Evolutionary conservation across 1,140 invertebrate species (phyloP), one percentile per base, ranked within the genome.

Genomic region (Drosophila ercepeae): DNA sequence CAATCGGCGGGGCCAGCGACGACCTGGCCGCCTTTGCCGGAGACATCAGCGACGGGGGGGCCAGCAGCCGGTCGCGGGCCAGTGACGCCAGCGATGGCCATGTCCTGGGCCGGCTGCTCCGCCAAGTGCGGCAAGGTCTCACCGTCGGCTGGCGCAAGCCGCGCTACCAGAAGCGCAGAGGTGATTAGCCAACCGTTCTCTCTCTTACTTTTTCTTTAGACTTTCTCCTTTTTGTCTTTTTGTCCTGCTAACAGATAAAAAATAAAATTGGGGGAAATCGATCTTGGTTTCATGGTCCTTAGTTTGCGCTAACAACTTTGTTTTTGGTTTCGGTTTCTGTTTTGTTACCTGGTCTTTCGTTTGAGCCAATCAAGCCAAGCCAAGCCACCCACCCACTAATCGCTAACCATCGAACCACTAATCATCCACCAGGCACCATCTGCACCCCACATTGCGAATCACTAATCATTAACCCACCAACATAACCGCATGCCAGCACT

Each of bases 141-240:
- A 88, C 90, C 18, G 76, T 88, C 14, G 89, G 82, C 25, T 91
- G 90, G 90, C 90, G 90, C 9, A 91, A 90, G 50, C 86, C 86
- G 29, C 89, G 90, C 49, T 79, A 90, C 68, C 83, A 91, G 59
- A 89, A 89, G 75, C 89, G 89, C 50, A 89, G 90, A 91, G 90
- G 90, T 91, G 90, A 91, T 58, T 78, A 78, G 63, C 49, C 49
- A 57, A 72, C 75, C 49, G 60, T 36, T 69, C 49, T 69, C 42
- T 59, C 65, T 48, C 76, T 55, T 70, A 44, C 78, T 11, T 32
- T 32, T 39, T 78, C 49, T 79, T 44, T 32, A 3, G 29, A 60
- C 78, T 83, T 23, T 51, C 52, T 60, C 29, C 59, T 59, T 59
- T 65, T 61, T 72, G 55, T 53, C 51, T 61, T 65, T 79, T 19